phyloP scores from a whole-genome alignment of 1,140 invertebrate genomes.

The Triops cancriformis region DNA sequence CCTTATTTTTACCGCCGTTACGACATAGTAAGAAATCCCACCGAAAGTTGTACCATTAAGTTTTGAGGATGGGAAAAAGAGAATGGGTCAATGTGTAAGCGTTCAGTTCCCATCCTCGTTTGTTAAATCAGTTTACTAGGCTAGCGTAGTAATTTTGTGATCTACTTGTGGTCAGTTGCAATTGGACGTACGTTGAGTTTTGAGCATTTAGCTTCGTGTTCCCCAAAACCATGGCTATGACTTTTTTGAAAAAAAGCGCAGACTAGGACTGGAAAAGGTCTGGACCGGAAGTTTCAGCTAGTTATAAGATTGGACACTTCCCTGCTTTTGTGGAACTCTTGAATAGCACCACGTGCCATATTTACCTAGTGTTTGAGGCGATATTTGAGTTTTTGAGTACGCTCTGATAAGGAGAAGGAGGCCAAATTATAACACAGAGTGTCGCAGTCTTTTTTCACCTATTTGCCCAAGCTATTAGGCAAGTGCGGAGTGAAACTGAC shows the following conservation, averaged over 20 bases:
- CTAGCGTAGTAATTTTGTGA: neutral
- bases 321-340: neutral
- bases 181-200: neutral
- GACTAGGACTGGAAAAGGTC: neutral
- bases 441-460: neutral
- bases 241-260: neutral
- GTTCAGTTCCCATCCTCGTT: neutral
- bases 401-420: neutral
- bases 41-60: neutral
- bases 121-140: neutral
- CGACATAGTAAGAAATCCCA: neutral
- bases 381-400: neutral
- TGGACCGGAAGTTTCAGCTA: neutral
- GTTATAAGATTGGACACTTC: neutral
- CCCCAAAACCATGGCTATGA: neutral
- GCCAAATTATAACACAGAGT: neutral
- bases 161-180: neutral
- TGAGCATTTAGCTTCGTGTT: neutral
- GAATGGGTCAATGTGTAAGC: neutral
- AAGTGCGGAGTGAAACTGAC: neutral
- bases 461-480: neutral
- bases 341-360: neutral
- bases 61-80: neutral
- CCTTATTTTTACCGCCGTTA: neutral
- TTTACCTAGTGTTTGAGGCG: slow-evolving; percentile 1